Evolutionary conservation across 2,113 vertebrate genomes (phyloP).

Genomic region (Ammodytes dubius): DNA sequence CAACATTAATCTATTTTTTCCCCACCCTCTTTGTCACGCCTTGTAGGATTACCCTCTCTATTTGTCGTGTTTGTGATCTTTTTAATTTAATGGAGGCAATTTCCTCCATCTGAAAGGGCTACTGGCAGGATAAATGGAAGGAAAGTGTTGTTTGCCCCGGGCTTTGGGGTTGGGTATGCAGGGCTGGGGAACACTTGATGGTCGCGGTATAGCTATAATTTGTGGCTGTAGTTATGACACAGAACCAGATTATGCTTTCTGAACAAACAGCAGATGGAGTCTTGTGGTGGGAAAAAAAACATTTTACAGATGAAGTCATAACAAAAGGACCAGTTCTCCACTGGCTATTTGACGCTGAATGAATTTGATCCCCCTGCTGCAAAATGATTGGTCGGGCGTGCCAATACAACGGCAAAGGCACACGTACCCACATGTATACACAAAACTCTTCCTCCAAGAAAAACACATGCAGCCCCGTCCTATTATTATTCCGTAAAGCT

Average conservation of each 20-base stretch:
- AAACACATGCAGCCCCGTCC: slow-evolving; percentile 43
- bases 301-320: slow-evolving; percentile 78
- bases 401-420: slow-evolving; percentile 36
- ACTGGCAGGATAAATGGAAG: slow-evolving; percentile 77
- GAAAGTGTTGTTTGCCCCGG: slow-evolving; percentile 71
- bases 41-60: slow-evolving; percentile 45
- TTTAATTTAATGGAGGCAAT: slow-evolving; percentile 73
- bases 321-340: slow-evolving; percentile 63
- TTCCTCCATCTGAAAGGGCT: slow-evolving; percentile 62
- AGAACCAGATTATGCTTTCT: slow-evolving; percentile 69
- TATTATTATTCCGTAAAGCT: slow-evolving; percentile 72
- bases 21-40: slow-evolving; percentile 41
- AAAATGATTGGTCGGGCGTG: slow-evolving; percentile 65
- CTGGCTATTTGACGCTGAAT: slow-evolving; percentile 66
- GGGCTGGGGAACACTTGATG: slow-evolving; percentile 60
- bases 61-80: slow-evolving; percentile 68
- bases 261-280: slow-evolving; percentile 74
- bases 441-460: slow-evolving; percentile 31
- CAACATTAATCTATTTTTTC: slow-evolving; percentile 35
- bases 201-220: slow-evolving; percentile 74
- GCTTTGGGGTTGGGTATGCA: slow-evolving; percentile 53
- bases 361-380: slow-evolving; percentile 67
- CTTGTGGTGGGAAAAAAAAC: slow-evolving; percentile 72
- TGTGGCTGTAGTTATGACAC: slow-evolving; percentile 73
- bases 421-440: slow-evolving; percentile 35